Base-by-base conservation (phyloP, 92 coral and sea anemone genomes). In the Palythoa heliodiscus region DNA sequence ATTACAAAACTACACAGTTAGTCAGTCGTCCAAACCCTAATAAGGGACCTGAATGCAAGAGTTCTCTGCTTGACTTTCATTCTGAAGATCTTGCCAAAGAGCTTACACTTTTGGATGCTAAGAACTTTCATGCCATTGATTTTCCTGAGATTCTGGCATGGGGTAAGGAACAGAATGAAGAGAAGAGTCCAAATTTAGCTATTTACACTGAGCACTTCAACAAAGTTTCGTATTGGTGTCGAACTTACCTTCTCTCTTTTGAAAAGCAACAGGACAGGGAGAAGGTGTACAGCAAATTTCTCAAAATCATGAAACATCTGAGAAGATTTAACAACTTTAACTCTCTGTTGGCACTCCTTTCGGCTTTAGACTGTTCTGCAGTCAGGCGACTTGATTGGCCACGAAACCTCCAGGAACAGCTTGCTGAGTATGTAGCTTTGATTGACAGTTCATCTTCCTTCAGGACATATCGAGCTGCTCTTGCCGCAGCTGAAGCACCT, bases 91-190 rank as follows among this genome's bases (percentile, higher is more conserved):
- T 97, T 66, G 99, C 99, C 4, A 92, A 95, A 72, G 97, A 95
- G 68, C 88, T 97, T 19, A 95, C 99, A 17, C 80, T 97, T 80
- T 91, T 95, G 70, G 99, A 97, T 89, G 97, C 98, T 15, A 92
- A 86, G 89, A 95, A 97, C 73, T 97, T 92, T 84, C 88, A 90
- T 66, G 89, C 94, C 66, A 93, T 97, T 63, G 99, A 97, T 86
- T 95, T 97, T 79, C 99, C 99, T 4, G 99, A 97, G 87, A 95
- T 97, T 73, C 88, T 97, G 64, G 88, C 99, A 5, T 97, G 99
- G 99, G 99, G 99, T 1, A 97, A 97, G 57, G 99, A 95, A 35
- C 99, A 97, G 82, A 97, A 96, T 74, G 99, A 97, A 68, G 93
- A 92, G 83, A 79, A 88, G 70, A 92, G 95, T 72, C 98, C 98